Evolutionary conservation across 2,888 invertebrate species (phyloP).

Genomic region (Lapara coniferarum): DNA sequence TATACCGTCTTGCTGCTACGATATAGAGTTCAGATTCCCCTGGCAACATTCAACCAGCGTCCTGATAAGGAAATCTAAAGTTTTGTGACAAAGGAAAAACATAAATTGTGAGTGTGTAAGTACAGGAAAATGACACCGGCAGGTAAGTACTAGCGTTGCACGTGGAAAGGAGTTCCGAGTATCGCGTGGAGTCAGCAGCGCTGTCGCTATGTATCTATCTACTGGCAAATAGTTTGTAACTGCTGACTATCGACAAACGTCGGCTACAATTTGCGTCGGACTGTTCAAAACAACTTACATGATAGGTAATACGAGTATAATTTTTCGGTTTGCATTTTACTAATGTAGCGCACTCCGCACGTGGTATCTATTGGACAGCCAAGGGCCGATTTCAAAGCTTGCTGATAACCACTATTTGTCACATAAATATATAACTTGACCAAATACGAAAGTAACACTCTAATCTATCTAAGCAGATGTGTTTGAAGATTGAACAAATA

Average conservation of each 20-base stretch:
- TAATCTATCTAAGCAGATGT: too few species aligned
- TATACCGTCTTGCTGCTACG: constrained; percentile 34
- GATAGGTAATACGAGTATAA: too few species aligned
- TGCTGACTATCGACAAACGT: background rate
- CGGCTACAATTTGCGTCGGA: background rate
- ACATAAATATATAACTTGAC: too few species aligned
- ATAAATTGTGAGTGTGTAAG: constrained; percentile 56
- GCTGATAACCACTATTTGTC: too few species aligned
- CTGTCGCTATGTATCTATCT: background rate
- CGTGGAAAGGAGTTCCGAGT: constrained; percentile 68
- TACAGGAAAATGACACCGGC: constrained; percentile 65
- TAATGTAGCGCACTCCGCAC: too few species aligned
- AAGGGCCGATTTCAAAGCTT: too few species aligned
- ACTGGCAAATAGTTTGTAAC: background rate
- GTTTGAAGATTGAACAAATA: too few species aligned
- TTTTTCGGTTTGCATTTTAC: too few species aligned
- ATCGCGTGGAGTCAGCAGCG: constrained; percentile 40
- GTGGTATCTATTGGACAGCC: too few species aligned
- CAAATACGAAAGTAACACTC: too few species aligned
- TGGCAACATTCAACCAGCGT: constrained; percentile 31
- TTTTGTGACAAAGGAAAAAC: constrained; percentile 54
- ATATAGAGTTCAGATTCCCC: constrained; percentile 37
- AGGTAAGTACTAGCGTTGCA: constrained; percentile 50
- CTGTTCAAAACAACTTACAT: background rate
- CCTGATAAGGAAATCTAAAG: constrained; percentile 46